phyloP scores from a whole-genome alignment of 2,797 vertebrate species.

The Parotocinclus haroldoi region DNA sequence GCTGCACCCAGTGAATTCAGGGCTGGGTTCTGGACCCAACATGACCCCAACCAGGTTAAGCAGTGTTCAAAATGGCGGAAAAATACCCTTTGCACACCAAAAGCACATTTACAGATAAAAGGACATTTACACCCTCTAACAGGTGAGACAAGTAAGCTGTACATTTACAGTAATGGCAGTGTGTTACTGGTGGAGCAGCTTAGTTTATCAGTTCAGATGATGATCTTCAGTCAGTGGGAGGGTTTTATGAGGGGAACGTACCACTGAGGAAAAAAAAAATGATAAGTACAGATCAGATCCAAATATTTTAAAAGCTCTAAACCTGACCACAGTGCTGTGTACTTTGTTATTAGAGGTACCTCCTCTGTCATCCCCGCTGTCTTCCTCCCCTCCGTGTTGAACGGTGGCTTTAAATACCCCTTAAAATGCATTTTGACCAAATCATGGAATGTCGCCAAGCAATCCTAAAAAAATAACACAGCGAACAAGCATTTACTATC shows the following conservation, averaged over 20 bases:
- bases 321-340: not conserved
- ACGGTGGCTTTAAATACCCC: constrained; percentile 66
- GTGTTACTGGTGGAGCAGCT: too few relatives aligned
- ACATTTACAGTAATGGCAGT: too few relatives aligned
- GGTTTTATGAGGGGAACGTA: constrained; percentile 65
- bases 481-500: too few relatives aligned
- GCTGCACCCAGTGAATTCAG: too few relatives aligned
- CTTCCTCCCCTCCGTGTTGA: constrained; percentile 61
- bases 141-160: not conserved
- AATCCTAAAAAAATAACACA: constrained; percentile 49
- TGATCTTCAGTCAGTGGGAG: constrained; percentile 43
- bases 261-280: constrained; percentile 53
- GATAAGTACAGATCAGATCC: not conserved
- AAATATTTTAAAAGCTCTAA: not conserved
- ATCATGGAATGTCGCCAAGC: constrained; percentile 60
- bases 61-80: too few relatives aligned
- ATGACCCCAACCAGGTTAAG: too few relatives aligned
- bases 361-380: constrained; percentile 65
- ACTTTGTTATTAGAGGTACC: constrained; percentile 39
- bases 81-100: too few relatives aligned
- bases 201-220: constrained; percentile 5
- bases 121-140: too few relatives aligned
- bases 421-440: constrained; percentile 65
- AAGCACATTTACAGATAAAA: too few relatives aligned
- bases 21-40: too few relatives aligned